These are phyloP conservation scores for Nyleta sp. DNA, from an alignment of 2,888 invertebrate genomes.

Conservation along the genomic window DNA sequence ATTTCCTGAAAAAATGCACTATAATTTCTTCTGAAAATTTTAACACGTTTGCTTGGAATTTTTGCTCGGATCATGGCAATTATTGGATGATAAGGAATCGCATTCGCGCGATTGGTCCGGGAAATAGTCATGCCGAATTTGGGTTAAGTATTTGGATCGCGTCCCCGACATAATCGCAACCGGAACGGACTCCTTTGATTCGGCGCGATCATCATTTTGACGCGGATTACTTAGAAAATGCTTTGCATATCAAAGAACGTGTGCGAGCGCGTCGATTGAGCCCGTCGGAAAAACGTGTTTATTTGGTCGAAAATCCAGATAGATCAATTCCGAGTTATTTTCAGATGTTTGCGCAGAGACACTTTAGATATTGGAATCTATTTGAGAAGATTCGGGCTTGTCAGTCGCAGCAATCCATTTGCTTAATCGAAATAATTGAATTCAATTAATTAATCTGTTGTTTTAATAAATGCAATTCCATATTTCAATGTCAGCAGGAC, in stretches of 20 bases:
- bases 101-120: too few species aligned
- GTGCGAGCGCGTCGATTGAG: constrained; percentile 8
- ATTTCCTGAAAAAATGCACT: too few species aligned
- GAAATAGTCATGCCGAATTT: constrained; percentile 26
- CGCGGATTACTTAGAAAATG: constrained; percentile 42
- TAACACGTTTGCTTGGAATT: too few species aligned
- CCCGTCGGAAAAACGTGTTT: constrained; percentile 24
- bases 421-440: background rate
- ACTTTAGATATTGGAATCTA: constrained; percentile 1
- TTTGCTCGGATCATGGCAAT: too few species aligned
- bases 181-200: constrained; percentile 18
- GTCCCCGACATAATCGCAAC: constrained; percentile 14
- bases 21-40: too few species aligned
- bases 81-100: too few species aligned
- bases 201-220: constrained; percentile 20
- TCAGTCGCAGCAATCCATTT: background rate
- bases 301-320: constrained; percentile 32
- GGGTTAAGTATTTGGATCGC: constrained; percentile 33
- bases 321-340: constrained; percentile 27
- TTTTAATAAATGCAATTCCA: too few species aligned
- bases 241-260: constrained; percentile 44
- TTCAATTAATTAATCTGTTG: background rate
- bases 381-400: background rate
- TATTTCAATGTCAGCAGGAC: too few species aligned
- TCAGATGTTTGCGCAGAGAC: constrained; percentile 19